Conservation (phyloP, 2,888 invertebrate genomes). For the Athrips mouffetella region DNA sequence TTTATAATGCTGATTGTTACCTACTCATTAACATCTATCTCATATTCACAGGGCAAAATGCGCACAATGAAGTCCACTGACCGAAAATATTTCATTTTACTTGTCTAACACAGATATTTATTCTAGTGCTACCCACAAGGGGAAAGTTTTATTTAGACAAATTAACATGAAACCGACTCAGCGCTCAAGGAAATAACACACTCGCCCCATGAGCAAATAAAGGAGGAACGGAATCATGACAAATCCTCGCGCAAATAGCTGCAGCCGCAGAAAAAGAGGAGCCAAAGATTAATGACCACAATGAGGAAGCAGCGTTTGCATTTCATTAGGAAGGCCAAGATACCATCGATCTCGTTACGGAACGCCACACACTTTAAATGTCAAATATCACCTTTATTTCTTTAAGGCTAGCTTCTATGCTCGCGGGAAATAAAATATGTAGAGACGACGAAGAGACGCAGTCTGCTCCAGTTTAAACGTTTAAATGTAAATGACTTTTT, state of each 20-base stretch:
- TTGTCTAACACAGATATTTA: too few species aligned
- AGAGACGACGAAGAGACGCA: too few species aligned
- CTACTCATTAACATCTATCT: too few species aligned
- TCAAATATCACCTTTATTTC: not conserved
- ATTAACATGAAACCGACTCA: not conserved
- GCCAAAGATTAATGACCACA: slow-evolving; percentile 22
- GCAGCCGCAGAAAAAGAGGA: slow-evolving; percentile 27
- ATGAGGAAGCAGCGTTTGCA: slow-evolving; percentile 21
- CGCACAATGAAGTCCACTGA: too few species aligned
- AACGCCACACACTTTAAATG: slow-evolving; percentile 6
- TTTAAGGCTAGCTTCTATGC: too few species aligned
- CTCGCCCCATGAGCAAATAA: slow-evolving; percentile 21
- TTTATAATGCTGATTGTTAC: too few species aligned
- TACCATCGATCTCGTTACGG: slow-evolving; percentile 13
- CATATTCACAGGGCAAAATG: too few species aligned
- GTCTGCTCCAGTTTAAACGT: too few species aligned
- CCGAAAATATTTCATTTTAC: too few species aligned
- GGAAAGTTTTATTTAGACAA: not conserved
- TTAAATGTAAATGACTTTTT: too few species aligned
- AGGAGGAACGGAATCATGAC: slow-evolving; percentile 34
- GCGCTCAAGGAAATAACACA: slow-evolving; percentile 2
- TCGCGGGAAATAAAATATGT: too few species aligned
- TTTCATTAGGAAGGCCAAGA: slow-evolving; percentile 19
- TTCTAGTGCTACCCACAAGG: too few species aligned
- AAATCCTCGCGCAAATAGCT: slow-evolving; percentile 37